phyloP scores from a whole-genome alignment of 2,797 vertebrate genomes.

The Sparus aurata region DNA sequence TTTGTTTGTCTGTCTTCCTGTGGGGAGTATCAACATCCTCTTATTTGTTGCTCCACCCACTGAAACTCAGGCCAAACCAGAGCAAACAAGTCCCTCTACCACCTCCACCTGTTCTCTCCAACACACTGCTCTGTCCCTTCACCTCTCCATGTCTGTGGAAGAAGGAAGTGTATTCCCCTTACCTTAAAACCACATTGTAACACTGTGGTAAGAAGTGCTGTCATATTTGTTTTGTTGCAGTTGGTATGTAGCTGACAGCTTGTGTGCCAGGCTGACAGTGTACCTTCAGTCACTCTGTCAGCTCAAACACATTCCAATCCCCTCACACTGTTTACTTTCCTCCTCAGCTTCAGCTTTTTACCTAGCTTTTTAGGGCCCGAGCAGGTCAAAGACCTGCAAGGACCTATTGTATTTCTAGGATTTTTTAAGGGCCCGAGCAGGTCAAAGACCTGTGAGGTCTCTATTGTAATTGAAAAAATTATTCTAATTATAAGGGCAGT shows the following conservation, averaged over 20 bases:
- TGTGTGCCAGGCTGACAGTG: slow-evolving; percentile 52
- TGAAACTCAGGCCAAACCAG: slow-evolving; percentile 25
- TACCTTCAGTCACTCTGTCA: slow-evolving; percentile 48
- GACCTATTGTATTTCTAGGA: too few relatives aligned
- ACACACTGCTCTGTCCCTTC: neutral
- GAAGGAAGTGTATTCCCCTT: neutral
- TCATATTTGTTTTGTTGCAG: slow-evolving; percentile 42
- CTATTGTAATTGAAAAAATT: too few relatives aligned
- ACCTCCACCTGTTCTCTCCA: neutral
- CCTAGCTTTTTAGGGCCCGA: neutral
- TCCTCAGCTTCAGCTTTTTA: slow-evolving; percentile 13
- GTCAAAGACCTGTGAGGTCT: too few relatives aligned
- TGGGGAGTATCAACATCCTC: slow-evolving; percentile 77
- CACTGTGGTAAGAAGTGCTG: slow-evolving; percentile 27
- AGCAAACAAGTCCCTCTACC: neutral
- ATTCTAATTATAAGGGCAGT: too few relatives aligned
- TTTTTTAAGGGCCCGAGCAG: too few relatives aligned
- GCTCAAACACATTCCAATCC: slow-evolving; percentile 70
- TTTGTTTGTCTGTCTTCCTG: slow-evolving; percentile 76
- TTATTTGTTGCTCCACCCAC: slow-evolving; percentile 55
- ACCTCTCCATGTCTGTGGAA: neutral
- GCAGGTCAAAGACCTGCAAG: too few relatives aligned
- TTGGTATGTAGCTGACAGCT: slow-evolving; percentile 26
- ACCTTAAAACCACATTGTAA: neutral
- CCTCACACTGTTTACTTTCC: slow-evolving; percentile 51